These are phyloP conservation scores for Molossus molossus DNA, from an alignment of 2,797 vertebrate genomes.

Conservation along the genomic window DNA sequence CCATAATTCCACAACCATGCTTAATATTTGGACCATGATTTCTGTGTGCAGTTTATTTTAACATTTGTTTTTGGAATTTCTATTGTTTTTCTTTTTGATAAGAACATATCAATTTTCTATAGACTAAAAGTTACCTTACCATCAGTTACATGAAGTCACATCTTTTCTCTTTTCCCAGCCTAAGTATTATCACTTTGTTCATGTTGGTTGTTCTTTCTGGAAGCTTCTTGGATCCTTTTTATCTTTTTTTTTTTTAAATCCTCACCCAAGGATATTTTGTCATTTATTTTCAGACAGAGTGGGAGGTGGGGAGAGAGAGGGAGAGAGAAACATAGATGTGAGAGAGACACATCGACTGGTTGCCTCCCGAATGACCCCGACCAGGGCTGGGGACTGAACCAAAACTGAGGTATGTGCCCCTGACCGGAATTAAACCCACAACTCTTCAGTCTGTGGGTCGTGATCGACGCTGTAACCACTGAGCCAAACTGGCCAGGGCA, in stretches of 20 bases:
- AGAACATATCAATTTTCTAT: neutral
- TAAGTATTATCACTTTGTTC: neutral
- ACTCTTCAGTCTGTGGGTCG: too few species aligned
- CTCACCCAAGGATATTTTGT: neutral
- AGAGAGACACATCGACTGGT: too few species aligned
- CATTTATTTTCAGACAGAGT: too few species aligned
- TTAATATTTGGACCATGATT: neutral
- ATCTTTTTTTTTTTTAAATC: neutral
- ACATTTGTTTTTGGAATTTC: neutral
- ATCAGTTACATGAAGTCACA: neutral
- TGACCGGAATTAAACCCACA: too few species aligned
- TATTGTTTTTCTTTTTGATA: neutral
- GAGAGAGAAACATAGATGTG: too few species aligned
- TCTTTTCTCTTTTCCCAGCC: neutral
- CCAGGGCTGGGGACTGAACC: too few species aligned
- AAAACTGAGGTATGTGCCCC: too few species aligned
- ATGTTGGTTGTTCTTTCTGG: neutral
- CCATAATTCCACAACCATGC: neutral
- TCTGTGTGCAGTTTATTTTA: neutral
- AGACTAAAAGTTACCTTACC: neutral
- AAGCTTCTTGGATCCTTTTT: slow-evolving; percentile 24
- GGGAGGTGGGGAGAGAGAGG: too few species aligned
- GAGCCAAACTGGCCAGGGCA: too few species aligned
- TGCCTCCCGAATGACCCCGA: too few species aligned
- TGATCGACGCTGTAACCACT: too few species aligned